phyloP scores from a whole-genome alignment of 2,888 invertebrate genomes.

The Pocota personata region DNA sequence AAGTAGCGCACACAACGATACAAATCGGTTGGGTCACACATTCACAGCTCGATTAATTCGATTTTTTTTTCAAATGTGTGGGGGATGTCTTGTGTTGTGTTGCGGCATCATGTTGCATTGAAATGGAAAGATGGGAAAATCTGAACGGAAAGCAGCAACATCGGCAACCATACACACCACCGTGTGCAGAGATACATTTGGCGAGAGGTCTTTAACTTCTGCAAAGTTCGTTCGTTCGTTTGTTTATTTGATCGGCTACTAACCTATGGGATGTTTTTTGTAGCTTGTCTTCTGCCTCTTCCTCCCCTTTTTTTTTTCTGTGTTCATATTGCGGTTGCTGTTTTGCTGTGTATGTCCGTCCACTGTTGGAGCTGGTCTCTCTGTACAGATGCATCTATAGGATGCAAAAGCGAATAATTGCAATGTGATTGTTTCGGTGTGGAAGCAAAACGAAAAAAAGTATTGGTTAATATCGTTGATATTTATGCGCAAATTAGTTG shows the following conservation, averaged over 20 bases:
- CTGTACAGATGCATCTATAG: constrained; percentile 62
- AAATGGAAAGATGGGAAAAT: constrained; percentile 70
- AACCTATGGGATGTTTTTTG: constrained; percentile 73
- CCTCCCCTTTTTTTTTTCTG: constrained; percentile 36
- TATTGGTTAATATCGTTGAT: constrained; percentile 60
- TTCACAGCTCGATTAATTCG: background rate
- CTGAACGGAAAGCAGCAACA: constrained; percentile 62
- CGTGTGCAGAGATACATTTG: constrained; percentile 61
- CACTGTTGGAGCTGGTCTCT: constrained; percentile 16
- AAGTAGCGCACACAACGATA: background rate
- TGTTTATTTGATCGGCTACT: constrained; percentile 74
- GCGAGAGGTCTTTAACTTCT: constrained; percentile 74
- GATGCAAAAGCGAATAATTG: constrained; percentile 57
- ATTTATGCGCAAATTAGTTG: constrained; percentile 55
- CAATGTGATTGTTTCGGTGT: constrained; percentile 50
- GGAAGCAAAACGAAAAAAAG: constrained; percentile 18
- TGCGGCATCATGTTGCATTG: constrained; percentile 70
- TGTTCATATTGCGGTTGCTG: constrained; percentile 57
- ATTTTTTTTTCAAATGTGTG: background rate
- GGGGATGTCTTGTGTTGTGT: constrained; percentile 23
- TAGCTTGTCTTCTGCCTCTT: constrained; percentile 60
- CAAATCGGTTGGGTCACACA: background rate
- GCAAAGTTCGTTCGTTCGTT: constrained; percentile 73
- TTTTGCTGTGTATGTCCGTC: constrained; percentile 33
- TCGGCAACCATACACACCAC: background rate